phyloP scores from a whole-genome alignment of 2,113 vertebrate species.

The Pyxicephalus adspersus region DNA sequence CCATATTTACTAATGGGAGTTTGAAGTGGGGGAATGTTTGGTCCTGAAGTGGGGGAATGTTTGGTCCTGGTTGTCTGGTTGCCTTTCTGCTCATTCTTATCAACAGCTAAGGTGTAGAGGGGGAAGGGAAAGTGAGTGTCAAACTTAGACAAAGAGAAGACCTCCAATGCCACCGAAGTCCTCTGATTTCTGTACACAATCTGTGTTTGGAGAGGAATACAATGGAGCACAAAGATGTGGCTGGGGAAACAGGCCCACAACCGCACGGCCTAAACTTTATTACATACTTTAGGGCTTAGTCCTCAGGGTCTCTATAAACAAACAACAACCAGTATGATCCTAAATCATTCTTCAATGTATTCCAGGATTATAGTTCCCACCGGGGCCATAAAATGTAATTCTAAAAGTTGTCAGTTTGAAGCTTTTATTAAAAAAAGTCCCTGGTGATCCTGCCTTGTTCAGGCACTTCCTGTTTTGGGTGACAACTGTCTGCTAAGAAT shows the following conservation, averaged over 20 bases:
- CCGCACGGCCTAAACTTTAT: no score
- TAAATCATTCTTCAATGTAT: no score
- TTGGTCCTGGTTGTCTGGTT: background rate
- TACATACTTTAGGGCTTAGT: no score
- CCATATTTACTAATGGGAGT: background rate
- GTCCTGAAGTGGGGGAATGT: background rate
- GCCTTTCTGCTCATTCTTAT: background rate
- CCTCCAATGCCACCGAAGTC: background rate
- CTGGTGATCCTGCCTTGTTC: no score
- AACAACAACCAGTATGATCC: no score
- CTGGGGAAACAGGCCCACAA: background rate
- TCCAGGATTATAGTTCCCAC: no score
- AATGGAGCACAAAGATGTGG: background rate
- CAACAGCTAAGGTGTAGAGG: background rate
- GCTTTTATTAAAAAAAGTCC: no score
- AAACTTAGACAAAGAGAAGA: constrained; percentile 3
- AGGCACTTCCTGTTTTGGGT: no score
- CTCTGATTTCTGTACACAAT: background rate
- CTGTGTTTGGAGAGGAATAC: constrained; percentile 1
- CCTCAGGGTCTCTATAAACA: no score
- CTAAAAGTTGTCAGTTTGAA: no score
- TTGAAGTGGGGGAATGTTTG: constrained; percentile 1
- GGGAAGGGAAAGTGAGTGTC: background rate
- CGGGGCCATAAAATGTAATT: no score
- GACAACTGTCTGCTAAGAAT: no score